Evolutionary conservation across 2,113 vertebrate genomes (phyloP).

Genomic region (Malaclemys terrapin): DNA sequence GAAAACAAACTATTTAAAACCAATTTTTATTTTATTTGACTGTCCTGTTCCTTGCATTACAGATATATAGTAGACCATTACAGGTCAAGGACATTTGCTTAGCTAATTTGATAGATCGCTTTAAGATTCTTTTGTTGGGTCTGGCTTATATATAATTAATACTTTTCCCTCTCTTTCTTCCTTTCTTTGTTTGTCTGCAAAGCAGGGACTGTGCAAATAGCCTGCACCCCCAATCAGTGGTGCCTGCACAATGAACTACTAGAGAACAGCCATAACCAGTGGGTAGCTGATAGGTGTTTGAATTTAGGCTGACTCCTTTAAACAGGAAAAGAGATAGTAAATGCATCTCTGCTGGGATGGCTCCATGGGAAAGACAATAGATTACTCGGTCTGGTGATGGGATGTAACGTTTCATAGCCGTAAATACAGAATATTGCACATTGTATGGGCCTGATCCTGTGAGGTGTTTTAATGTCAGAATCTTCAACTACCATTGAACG

Average conservation of each 20-base stretch:
- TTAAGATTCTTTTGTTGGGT: conserved; percentile 56
- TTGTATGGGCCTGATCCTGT: conserved; percentile 18
- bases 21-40: conserved; percentile 28
- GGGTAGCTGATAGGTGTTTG: conserved; percentile 66
- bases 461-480: background rate
- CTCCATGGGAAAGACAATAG: conserved; percentile 42
- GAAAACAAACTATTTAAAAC: conserved; percentile 30
- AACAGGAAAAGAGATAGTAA: conserved; percentile 60
- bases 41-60: background rate
- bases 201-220: conserved; percentile 27
- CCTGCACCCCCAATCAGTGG: conserved; percentile 31
- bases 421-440: conserved; percentile 35
- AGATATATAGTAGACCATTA: conserved; percentile 25
- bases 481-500: background rate
- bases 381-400: conserved; percentile 26
- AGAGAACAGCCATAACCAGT: conserved; percentile 58
- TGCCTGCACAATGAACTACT: conserved; percentile 53
- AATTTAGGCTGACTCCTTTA: conserved; percentile 70
- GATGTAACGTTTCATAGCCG: conserved; percentile 18
- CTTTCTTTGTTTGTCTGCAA: conserved; percentile 23
- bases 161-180: conserved; percentile 44
- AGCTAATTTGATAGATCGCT: conserved; percentile 53
- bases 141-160: conserved; percentile 60
- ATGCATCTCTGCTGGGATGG: background rate
- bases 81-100: background rate